Evolutionary conservation across 2,888 invertebrate genomes (phyloP).

Genomic region (Cyclophora punctaria): DNA sequence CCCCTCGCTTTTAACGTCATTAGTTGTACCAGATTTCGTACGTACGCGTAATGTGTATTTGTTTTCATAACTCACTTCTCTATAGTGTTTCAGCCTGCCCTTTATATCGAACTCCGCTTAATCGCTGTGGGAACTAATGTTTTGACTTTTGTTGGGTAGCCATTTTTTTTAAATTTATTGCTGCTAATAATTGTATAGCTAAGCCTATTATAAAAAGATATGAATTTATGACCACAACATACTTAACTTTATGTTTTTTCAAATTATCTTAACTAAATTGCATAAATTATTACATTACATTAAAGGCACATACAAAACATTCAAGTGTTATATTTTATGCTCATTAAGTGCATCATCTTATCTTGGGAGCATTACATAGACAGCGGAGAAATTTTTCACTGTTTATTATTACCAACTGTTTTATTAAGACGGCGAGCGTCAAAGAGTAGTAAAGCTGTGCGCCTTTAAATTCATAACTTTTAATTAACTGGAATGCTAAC

Average conservation of each 20-base stretch:
- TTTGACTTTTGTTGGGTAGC: conserved; percentile 32
- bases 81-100: conserved; percentile 51
- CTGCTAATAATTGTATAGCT: conserved; percentile 39
- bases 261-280: no score
- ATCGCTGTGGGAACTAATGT: conserved; percentile 66
- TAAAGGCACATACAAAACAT: conserved; percentile 31
- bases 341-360: conserved; percentile 32
- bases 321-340: no score
- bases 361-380: conserved; percentile 34
- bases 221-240: conserved; percentile 1
- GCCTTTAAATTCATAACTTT: conserved; percentile 73
- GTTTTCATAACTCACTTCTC: conserved; percentile 64
- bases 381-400: conserved; percentile 50
- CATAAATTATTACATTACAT: conserved; percentile 27
- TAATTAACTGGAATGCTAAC: conserved; percentile 72
- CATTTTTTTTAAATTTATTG: conserved; percentile 45
- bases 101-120: conserved; percentile 47
- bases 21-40: conserved; percentile 69
- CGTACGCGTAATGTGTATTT: conserved; percentile 66
- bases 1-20: conserved; percentile 69
- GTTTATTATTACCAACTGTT: conserved; percentile 37
- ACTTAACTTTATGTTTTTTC: conserved; percentile 8
- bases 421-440: conserved; percentile 48
- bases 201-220: conserved; percentile 21
- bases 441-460: conserved; percentile 54